Base-by-base conservation (phyloP, 2,888 invertebrate species). In the Ophion costatus region DNA sequence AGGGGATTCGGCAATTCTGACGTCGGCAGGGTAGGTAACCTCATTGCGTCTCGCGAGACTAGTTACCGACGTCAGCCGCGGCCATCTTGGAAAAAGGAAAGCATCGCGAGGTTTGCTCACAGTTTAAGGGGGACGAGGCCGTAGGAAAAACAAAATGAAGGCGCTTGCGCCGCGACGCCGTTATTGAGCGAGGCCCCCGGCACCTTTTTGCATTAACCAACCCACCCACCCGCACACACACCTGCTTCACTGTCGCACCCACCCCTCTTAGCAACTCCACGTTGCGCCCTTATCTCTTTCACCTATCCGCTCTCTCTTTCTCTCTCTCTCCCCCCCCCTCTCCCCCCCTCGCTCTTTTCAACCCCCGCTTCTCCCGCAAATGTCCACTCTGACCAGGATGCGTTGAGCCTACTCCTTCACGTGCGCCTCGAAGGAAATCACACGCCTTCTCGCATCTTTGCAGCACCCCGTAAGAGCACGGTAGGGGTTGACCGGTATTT, bases 71-170 rank as follows among this genome's bases (percentile, higher is more conserved):
- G 81, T 77, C 77, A 84, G 22, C 73, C 84, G 85, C 88, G 88
- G 92, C 93, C 93, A 93, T 92, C 91, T 92, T 93, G 91, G 90
- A 93, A 93, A 93, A 93, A 92, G 89, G 90, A 91, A 91, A 90
- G 89, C 91, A 88, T 90, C 89, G 89, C 88, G 78, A 80, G 63
- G 80, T 73, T 71, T 75, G 78, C 71, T 73, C n/a, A 2, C 17
- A 45, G 74, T 51, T 70, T 74, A 33, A 51, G 64, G 76, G 61
- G 88, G 88, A 66, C 14, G 73, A 59, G 80, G 73, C 45, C 69
- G 91, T 90, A 92, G 90, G 93, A 93, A 93, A 93, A 94, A 94
- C 93, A 93, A 93, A 94, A 94, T 93, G 93, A 93, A 93, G 93
- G 93, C 93, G 93, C 93, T 92, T 94, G 93, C 93, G 93, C 93